Conservation (phyloP, 2,888 invertebrate species). For the Melieria picta region DNA sequence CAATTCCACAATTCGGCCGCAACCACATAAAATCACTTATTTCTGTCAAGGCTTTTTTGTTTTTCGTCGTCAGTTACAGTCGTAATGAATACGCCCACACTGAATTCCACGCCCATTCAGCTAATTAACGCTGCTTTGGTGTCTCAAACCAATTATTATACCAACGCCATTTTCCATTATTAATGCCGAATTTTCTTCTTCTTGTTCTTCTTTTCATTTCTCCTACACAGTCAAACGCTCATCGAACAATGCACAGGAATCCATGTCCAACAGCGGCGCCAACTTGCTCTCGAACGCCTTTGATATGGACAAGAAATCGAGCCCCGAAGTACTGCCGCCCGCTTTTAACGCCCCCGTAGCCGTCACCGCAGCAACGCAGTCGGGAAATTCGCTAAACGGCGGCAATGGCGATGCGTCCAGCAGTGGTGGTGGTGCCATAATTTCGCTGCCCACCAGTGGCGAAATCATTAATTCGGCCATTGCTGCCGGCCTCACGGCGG, state of each 20-base stretch:
- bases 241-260: constrained; percentile 42
- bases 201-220: not conserved
- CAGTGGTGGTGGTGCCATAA: not conserved
- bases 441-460: constrained; percentile 50
- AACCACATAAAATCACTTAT: too few relatives aligned
- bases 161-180: not conserved
- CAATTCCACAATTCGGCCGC: too few relatives aligned
- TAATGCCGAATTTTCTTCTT: not conserved
- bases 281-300: constrained; percentile 37
- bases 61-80: too few relatives aligned
- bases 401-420: constrained; percentile 3
- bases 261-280: constrained; percentile 31
- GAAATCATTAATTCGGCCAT: constrained; percentile 53
- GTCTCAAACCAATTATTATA: too few relatives aligned
- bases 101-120: too few relatives aligned
- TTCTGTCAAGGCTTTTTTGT: too few relatives aligned
- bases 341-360: constrained; percentile 52
- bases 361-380: not conserved
- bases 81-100: not conserved
- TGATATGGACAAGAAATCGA: constrained; percentile 55
- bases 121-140: not conserved
- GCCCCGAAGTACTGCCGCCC: constrained; percentile 60
- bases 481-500: constrained; percentile 48
- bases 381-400: not conserved
- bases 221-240: constrained; percentile 53